Evolutionary conservation across 2,113 vertebrate genomes (phyloP), one percentile per base, ranked within the genome.

Genomic region (Stegastes partitus): DNA sequence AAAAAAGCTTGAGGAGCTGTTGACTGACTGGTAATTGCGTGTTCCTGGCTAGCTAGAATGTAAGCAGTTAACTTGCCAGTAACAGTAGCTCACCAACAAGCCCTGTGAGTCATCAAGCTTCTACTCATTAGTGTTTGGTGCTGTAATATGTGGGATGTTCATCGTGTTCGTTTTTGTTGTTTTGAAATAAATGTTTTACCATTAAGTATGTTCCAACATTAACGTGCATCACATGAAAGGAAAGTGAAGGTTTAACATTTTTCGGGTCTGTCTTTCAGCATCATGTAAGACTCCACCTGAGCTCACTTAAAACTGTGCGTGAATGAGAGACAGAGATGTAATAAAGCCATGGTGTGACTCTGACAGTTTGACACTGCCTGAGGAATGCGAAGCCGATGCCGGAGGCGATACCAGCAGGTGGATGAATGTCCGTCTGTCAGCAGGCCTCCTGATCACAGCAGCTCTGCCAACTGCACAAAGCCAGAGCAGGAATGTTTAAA

Each of bases 321-420:
- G 74, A 81, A 69, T 68, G 51, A 81, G 37, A 73, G 69, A 83
- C 44, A 56, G 47, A 75, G 70, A 44, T 78, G 65, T 85, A 82
- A 81, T 81, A 76, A 83, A 72, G 64, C 22, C 54, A 42, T 14
- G 23, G 67, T 73, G 81, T 59, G 62, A 74, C n/a, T 81, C 58
- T 81, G 77, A 87, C 89, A 82, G 80, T 82, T 39, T 65, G 66
- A 78, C 63, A 26, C 84, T 54, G 61, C 44, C 74, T 45, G 68
- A 86, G 87, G 91, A 93, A 93, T 93, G 92, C 77, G 80, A 64
- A 82, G 51, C 44, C 15, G 86, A 89, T 88, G 87, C 85, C 59
- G 66, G 74, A 63, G 83, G 87, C 51, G 79, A 89, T 90, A 88
- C 45, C 73, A 66, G 84, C 91, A 92, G 91, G 91, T 91, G 85